Base-by-base conservation (phyloP, 2,113 vertebrate species). In the Melanerpes aurifrons region DNA sequence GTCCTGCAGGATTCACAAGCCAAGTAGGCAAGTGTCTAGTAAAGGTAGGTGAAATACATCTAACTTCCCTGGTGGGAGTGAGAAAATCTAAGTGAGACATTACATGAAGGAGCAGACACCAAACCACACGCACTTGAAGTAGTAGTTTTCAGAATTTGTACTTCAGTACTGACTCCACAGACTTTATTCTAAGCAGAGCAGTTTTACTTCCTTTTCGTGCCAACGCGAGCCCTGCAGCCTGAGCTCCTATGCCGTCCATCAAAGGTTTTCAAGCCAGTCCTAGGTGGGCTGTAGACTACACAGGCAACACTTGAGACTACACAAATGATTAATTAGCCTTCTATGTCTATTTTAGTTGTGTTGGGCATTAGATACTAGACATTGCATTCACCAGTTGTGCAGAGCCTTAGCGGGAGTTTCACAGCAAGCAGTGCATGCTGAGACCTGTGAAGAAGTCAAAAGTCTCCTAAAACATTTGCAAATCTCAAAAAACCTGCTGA, bases 401-500 rank as follows among this genome's bases (percentile, higher is more conserved):
- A 63, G 85, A 64, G 45, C 37, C 1, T 77, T 85, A 80, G 74
- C 58, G 76, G 83, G 79, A 75, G 37, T 81, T 89, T 90, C 81
- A 75, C 86, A 76, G 72, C 67, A 58, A 83, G 81, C 47, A 17
- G 4, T 12, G 31, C 70, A 21, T 1, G 4, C 78, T 86, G 86
- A 91, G 62, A 91, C 63, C 58, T 78, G 72, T 61, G 86, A 73
- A 69, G 89, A 86, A 89, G 73, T 87, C 85, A 73, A 72, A 90
- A 79, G 64, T 48, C 72, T 94, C 43, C 28, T 86, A 61, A 86
- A 70, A 48, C 58, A n/a, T 59, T 59, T 85, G 48, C 50, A 89
- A 61, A 75, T 91, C 73, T 94, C 82, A 72, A 9, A 76, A 67
- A 66, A 58, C 9, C 48, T 0, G 0, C 62, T 85, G 4, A 29